These are phyloP conservation scores for Channallabes apus DNA, from an alignment of 2,797 vertebrate genomes.

Conservation along the genomic window DNA sequence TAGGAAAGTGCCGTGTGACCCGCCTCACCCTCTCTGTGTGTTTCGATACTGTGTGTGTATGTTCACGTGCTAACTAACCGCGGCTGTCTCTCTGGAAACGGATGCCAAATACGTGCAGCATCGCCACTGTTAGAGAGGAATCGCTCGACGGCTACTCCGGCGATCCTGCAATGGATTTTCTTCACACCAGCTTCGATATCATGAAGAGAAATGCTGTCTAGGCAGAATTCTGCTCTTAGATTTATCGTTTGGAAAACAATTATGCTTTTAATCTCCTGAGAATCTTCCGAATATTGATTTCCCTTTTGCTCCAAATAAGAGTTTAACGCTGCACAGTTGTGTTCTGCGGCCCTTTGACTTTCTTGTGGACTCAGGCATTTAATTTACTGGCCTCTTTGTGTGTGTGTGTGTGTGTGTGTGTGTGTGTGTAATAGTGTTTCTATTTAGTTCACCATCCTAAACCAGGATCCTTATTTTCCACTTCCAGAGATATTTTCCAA, in stretches of 20 bases:
- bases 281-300: conserved; percentile 13
- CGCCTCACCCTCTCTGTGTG: conserved; percentile 17
- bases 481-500: conserved; percentile 38
- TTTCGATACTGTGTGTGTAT: conserved; percentile 1
- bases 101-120: not conserved
- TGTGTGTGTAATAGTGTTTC: conserved; percentile 13
- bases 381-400: conserved; percentile 26
- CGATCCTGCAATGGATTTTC: not conserved
- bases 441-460: conserved; percentile 32
- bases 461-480: conserved; percentile 41
- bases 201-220: conserved; percentile 18
- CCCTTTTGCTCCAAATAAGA: conserved; percentile 7
- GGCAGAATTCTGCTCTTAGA: not conserved
- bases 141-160: not conserved
- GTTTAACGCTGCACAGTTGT: conserved; percentile 13
- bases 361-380: conserved; percentile 22
- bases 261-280: not conserved
- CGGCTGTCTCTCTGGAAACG: conserved; percentile 1
- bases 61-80: conserved; percentile 8
- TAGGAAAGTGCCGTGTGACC: not conserved
- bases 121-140: not conserved
- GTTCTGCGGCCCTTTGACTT: not conserved
- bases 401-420: conserved; percentile 16
- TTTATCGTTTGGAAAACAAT: not conserved
- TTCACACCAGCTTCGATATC: not conserved